These are phyloP conservation scores for Muscina levida DNA, from an alignment of 2,888 invertebrate species.

Conservation along the genomic window DNA sequence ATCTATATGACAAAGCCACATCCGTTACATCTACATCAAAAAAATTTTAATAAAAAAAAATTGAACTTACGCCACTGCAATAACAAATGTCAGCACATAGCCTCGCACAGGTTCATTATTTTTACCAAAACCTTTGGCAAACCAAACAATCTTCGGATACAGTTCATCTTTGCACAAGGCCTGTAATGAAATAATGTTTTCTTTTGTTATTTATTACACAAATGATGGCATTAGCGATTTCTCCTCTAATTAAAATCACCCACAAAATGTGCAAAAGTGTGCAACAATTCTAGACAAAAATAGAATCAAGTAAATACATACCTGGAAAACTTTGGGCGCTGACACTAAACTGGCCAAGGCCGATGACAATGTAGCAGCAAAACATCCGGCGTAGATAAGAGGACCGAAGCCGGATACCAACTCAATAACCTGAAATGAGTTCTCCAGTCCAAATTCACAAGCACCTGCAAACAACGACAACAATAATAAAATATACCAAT, in stretches of 20 bases:
- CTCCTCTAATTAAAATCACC: conserved; percentile 21
- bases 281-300: background rate
- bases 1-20: no score
- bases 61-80: conserved; percentile 92
- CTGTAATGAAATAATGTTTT: conserved; percentile 73
- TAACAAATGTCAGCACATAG: conserved; percentile 94
- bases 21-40: no score
- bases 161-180: conserved; percentile 96
- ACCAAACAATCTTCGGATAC: conserved; percentile 94
- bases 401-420: conserved; percentile 92
- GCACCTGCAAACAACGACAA: conserved; percentile 81
- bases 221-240: background rate
- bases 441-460: conserved; percentile 81
- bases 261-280: background rate
- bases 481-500: no score
- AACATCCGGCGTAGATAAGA: conserved; percentile 97
- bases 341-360: conserved; percentile 97
- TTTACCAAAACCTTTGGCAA: conserved; percentile 91
- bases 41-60: background rate
- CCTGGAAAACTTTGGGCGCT: conserved; percentile 95
- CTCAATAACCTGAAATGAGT: conserved; percentile 86
- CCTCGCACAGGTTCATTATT: conserved; percentile 93
- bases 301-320: conserved; percentile 67
- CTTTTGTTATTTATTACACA: conserved; percentile 2
- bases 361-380: conserved; percentile 97